A percentile compares a stretch with the other conserved stretches of the same genome.
phyloP scores from a whole-genome alignment of 1,140 invertebrate genomes.

The Meloidogyne hapla region DNA sequence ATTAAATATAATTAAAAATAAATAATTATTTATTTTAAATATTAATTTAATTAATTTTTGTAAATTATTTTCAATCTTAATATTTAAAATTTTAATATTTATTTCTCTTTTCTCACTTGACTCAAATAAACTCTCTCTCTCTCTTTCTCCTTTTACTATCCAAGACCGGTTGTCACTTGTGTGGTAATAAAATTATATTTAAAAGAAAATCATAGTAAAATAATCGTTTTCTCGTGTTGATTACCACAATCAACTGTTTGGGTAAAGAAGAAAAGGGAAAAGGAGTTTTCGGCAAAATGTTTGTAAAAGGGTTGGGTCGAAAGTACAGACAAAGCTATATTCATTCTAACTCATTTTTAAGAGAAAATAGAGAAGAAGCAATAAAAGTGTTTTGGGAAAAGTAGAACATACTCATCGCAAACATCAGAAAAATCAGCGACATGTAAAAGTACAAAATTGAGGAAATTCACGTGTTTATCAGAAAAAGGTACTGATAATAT shows the following conservation, averaged over 20 bases:
- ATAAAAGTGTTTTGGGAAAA: background rate
- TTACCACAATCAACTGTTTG: background rate
- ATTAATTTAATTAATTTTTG: background rate
- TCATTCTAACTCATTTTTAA: no score
- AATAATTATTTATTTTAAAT: no score
- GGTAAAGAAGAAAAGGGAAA: background rate
- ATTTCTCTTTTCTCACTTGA: background rate
- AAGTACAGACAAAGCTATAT: background rate
- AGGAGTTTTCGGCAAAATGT: background rate
- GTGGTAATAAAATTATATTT: background rate
- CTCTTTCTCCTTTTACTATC: background rate
- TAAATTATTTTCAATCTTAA: background rate
- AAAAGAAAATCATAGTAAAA: background rate
- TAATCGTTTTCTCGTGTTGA: background rate
- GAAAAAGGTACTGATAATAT: background rate
- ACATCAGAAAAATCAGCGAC: background rate
- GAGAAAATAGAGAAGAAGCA: no score
- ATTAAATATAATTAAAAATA: no score
- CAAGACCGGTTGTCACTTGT: background rate
- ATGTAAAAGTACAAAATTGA: constrained; percentile 1
- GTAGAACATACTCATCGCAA: background rate
- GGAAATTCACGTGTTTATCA: background rate
- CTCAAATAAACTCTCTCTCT: background rate
- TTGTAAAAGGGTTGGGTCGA: background rate
- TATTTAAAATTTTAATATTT: no score